Base-by-base conservation (phyloP, 1,140 invertebrate genomes). In the Drosophila sucinea region DNA sequence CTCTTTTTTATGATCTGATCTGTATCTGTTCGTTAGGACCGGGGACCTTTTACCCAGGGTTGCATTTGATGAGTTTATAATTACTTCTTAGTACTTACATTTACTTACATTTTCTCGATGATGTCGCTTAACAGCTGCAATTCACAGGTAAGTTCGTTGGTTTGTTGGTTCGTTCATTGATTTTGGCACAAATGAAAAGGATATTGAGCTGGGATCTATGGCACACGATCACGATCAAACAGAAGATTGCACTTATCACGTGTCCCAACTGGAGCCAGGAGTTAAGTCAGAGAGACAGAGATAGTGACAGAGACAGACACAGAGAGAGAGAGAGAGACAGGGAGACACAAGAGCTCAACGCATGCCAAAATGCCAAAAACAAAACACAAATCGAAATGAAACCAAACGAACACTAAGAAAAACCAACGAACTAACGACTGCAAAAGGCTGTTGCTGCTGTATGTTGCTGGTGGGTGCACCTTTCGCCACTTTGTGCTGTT, bases 31-130 rank as follows among this genome's bases (percentile, higher is more conserved):
- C 3, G 17, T 23, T 47, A 60, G 64, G 35, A 4, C 2, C 2
- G 30, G 30, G 35, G 10, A 38, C 35, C 35, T 38, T 38, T 38
- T 38, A 38, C 35, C 35, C 73, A 77, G 81, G 64, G 81, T 73
- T 86, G 67, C 72, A 77, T 66, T 80, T 86, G 77, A 86, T 86
- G 82, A 79, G 77, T 86, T 86, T 86, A 87, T 86, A 87, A 83
- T 87, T 77, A 83, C 83, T 87, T 86, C 73, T 64, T 67, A 44
- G 55, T 71, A 73, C 57, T 79, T 67, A 77, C 73, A 51, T 27
- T 51, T 51, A 51, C 44, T 51, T 51, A 51, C 44, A 51, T 51
- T 27, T 47, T 47, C 5, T 35, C 8, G 5, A 7, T 35, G 3
- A 17, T 17, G 17, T 17, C 5, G 6, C 69, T 77, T 76, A 70